These are phyloP conservation scores for Onychomys arenicola DNA, from an alignment of 2,797 vertebrate species.

Conservation along the genomic window DNA sequence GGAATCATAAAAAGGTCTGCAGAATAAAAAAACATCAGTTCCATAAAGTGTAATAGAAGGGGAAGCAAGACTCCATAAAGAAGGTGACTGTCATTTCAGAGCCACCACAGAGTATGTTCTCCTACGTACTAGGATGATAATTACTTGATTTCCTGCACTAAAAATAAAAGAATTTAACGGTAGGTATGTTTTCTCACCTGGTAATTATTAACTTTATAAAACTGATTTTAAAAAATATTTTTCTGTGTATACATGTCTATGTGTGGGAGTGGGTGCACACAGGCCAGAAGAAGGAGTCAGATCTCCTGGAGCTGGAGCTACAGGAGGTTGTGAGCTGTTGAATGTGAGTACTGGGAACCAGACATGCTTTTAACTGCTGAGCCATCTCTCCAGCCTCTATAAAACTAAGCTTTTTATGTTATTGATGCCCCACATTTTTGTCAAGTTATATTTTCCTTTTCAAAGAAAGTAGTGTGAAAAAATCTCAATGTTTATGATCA, in stretches of 20 bases:
- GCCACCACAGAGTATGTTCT: neutral
- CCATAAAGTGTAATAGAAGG: neutral
- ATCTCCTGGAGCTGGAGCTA: neutral
- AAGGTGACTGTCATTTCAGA: neutral
- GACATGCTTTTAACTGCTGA: neutral
- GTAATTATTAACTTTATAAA: neutral
- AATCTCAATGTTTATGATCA: neutral
- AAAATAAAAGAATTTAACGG: neutral
- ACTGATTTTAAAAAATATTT: neutral
- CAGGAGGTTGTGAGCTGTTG: neutral
- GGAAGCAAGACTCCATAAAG: neutral
- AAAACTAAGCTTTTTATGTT: neutral
- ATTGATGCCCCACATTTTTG: neutral
- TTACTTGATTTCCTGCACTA: neutral
- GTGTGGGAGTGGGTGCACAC: no score
- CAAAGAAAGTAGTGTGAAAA: neutral
- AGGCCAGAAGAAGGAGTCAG: neutral
- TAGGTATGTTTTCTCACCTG: neutral
- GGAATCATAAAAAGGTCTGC: neutral
- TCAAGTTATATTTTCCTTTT: conserved; percentile 4
- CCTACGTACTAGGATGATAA: neutral
- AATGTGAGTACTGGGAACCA: neutral
- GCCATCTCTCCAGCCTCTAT: neutral
- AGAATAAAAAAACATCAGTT: neutral
- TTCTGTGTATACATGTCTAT: neutral